Evolutionary conservation across 2,888 invertebrate species (phyloP), one percentile per base, ranked within the genome.

Genomic region (Conus canariensis): DNA sequence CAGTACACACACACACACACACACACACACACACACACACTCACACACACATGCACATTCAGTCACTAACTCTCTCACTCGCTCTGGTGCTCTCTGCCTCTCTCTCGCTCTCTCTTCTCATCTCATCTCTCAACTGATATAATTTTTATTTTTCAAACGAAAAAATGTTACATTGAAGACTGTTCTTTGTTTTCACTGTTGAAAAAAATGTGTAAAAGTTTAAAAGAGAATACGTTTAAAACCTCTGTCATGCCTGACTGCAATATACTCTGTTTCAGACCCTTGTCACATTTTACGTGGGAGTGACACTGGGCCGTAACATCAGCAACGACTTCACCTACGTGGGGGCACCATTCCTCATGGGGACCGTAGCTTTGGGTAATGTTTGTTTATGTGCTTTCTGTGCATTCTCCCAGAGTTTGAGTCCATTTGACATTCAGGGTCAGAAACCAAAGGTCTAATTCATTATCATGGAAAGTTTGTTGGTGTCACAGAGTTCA

Each of bases 321-420:
- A 93, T 95, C 64, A 91, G 30, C 22, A 94, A 95, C 90, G 95
- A 96, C 92, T 96, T 94, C 90, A 82, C 90, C 3, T 93, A 94
- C 59, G 92, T 94, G 56, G 95, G 95, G 60, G 95, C 94, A 70
- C 95, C 96, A 0, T 96, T 96, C 89, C 93, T 96, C 0, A 96
- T 96, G 96, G 95, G 95, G 87, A 96, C 96, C n/a, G 95, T 96
- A 9, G 96, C 96, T 22, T 91, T 96, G 85, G 95, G 95, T 95
- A 91, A 91, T 92, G 59, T 59, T 14, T 25, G 22, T 22, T 74
- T 4, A 22, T 12, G 74, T 22, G 10, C 59, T 4, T 4, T 45
- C 45, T 45, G 45, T 22, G 14, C 67, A 19, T 67, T 45, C 4
- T 60, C 25, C 45, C 45, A 45, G 45, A 45, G 45, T 45, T 45